Percentiles rank a stretch among this genome's conserved stretches.
phyloP scores from a whole-genome alignment of 2,888 invertebrate genomes.

The Heliconius ismenius region DNA sequence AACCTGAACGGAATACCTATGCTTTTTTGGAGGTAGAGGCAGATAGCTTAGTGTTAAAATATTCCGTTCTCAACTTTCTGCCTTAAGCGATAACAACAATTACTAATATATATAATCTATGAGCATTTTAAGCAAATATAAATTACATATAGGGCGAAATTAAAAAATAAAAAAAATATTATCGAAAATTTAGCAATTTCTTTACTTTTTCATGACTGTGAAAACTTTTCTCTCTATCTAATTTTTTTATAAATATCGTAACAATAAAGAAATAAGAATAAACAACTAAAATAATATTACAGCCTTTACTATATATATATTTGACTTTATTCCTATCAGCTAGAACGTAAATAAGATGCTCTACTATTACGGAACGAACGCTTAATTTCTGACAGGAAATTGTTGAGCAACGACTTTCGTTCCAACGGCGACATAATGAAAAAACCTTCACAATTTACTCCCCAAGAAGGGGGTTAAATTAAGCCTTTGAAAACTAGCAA shows the following conservation, averaged over 20 bases:
- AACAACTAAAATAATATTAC: neutral
- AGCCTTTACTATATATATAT: neutral
- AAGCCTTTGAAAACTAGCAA: conserved; percentile 61
- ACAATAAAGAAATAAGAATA: neutral
- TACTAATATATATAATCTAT: too few species aligned
- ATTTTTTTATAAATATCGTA: neutral
- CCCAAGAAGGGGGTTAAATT: conserved; percentile 53
- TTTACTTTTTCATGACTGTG: neutral
- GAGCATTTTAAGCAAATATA: too few species aligned
- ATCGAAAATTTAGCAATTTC: too few species aligned
- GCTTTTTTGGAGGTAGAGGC: too few species aligned
- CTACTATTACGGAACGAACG: conserved; percentile 30
- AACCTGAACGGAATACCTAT: too few species aligned
- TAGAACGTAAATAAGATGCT: conserved; percentile 10
- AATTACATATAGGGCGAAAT: too few species aligned
- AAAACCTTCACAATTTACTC: conserved; percentile 50
- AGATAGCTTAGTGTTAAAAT: too few species aligned
- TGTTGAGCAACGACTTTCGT: conserved; percentile 64
- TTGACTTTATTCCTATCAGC: neutral
- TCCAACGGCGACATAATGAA: conserved; percentile 55
- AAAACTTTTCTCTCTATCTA: neutral
- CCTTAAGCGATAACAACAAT: too few species aligned
- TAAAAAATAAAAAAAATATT: too few species aligned
- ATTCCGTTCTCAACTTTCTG: too few species aligned
- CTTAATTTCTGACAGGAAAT: conserved; percentile 69